A percentile compares a stretch with the other conserved stretches of the same genome.
Evolutionary conservation across 2,113 vertebrate genomes (phyloP).

Genomic region (Gasterosteus nipponicus): DNA sequence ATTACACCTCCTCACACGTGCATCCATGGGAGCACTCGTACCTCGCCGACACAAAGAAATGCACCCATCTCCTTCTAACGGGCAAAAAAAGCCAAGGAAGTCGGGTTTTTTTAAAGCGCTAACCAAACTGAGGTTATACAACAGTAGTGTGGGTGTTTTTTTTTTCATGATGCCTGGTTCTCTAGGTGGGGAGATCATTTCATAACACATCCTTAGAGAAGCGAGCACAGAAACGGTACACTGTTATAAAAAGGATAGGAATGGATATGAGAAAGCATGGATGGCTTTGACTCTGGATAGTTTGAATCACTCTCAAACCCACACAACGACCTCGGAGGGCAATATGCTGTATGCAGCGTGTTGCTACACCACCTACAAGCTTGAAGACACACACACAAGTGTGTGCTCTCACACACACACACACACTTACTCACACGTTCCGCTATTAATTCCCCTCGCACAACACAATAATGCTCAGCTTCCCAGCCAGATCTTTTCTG

Average conservation of each 20-base stretch:
- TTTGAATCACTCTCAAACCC: conserved; percentile 79
- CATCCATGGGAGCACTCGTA: conserved; percentile 34
- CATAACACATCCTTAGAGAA: conserved; percentile 82
- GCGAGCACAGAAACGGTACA: conserved; percentile 60
- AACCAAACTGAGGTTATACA: conserved; percentile 75
- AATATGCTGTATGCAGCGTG: conserved; percentile 54
- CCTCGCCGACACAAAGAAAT: conserved; percentile 25
- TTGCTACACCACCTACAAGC: conserved; percentile 68
- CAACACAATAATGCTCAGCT: conserved; percentile 7
- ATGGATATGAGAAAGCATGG: conserved; percentile 73
- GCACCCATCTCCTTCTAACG: conserved; percentile 16
- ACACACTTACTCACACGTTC: neutral
- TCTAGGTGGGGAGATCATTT: conserved; percentile 78
- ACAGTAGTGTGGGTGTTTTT: conserved; percentile 76
- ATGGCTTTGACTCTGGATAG: conserved; percentile 72
- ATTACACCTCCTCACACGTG: conserved; percentile 49
- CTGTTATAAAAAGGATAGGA: conserved; percentile 61
- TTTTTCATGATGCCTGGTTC: conserved; percentile 65
- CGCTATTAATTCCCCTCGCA: conserved; percentile 21
- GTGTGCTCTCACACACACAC: conserved; percentile 22
- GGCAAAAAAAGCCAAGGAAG: conserved; percentile 36
- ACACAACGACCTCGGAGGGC: conserved; percentile 77
- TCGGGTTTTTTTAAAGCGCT: conserved; percentile 52
- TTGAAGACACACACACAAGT: conserved; percentile 56
- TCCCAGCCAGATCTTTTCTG: conserved; percentile 23